A percentile compares a stretch with the other conserved stretches of the same genome.
Conservation (phyloP, 2,888 invertebrate species). For the Athrips mouffetella region DNA sequence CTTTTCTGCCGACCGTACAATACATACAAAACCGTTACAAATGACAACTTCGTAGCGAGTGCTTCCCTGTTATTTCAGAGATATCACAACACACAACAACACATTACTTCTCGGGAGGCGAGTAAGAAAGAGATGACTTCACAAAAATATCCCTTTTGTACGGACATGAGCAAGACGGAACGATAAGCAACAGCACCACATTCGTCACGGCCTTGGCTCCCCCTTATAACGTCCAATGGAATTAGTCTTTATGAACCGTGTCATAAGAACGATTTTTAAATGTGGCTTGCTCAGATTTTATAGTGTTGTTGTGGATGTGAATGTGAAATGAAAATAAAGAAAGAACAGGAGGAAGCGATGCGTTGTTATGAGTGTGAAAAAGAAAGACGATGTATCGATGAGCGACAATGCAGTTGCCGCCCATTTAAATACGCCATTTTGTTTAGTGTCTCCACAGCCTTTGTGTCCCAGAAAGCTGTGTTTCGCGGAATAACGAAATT, state of each 20-base stretch:
- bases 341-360: constrained; percentile 25
- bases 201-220: constrained; percentile 40
- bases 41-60: constrained; percentile 78
- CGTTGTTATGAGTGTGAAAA: constrained; percentile 48
- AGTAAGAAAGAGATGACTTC: constrained; percentile 56
- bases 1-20: constrained; percentile 43
- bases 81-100: constrained; percentile 79
- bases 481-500: constrained; percentile 70
- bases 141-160: constrained; percentile 55
- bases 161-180: constrained; percentile 51
- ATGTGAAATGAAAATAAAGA: constrained; percentile 61
- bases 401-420: constrained; percentile 71
- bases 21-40: constrained; percentile 72
- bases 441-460: constrained; percentile 70
- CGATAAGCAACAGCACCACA: constrained; percentile 66
- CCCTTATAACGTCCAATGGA: constrained; percentile 23
- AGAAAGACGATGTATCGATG: constrained; percentile 40
- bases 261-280: neutral
- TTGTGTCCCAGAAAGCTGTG: constrained; percentile 69
- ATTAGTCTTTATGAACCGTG: neutral
- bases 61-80: constrained; percentile 79
- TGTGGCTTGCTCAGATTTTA: constrained; percentile 24
- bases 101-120: constrained; percentile 73
- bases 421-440: constrained; percentile 79
- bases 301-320: constrained; percentile 39